Conservation (phyloP, 2,888 invertebrate species). For the Halocaridina rubra region DNA sequence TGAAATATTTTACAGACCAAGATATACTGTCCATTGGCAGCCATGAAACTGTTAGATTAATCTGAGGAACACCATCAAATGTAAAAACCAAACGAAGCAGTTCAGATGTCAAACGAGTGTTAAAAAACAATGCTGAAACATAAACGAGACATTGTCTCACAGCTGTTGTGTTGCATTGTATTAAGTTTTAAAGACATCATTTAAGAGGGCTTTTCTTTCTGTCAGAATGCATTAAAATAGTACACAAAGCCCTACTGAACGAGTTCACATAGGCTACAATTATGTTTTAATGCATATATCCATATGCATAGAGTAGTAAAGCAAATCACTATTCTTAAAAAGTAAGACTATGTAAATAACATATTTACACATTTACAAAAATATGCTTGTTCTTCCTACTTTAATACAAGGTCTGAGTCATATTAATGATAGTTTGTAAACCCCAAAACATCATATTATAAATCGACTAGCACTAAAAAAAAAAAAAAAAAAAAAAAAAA, state of each 20-base stretch:
- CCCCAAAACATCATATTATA: not conserved
- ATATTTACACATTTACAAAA: conserved; percentile 48
- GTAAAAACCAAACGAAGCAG: no score
- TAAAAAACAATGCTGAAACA: no score
- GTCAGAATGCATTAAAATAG: not conserved
- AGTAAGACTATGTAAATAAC: not conserved
- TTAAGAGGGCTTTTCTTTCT: not conserved
- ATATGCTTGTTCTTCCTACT: conserved; percentile 38
- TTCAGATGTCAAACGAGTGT: not conserved
- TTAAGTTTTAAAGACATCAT: not conserved
- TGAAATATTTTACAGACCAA: no score
- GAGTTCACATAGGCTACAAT: not conserved
- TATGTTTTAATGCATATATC: not conserved
- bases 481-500: no score
- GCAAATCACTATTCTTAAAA: conserved; percentile 24
- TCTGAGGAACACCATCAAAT: no score
- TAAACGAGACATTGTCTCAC: no score
- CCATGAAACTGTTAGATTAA: no score
- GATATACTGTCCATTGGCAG: no score
- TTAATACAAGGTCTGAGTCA: conserved; percentile 23
- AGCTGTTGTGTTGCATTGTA: no score
- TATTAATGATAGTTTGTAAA: not conserved
- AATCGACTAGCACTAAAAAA: not conserved
- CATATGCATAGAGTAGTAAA: conserved; percentile 18
- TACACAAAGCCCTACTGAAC: not conserved